Evolutionary conservation across 2,888 invertebrate species (phyloP), one percentile per base, ranked within the genome.

Genomic region (Tricholauxania praeusta): DNA sequence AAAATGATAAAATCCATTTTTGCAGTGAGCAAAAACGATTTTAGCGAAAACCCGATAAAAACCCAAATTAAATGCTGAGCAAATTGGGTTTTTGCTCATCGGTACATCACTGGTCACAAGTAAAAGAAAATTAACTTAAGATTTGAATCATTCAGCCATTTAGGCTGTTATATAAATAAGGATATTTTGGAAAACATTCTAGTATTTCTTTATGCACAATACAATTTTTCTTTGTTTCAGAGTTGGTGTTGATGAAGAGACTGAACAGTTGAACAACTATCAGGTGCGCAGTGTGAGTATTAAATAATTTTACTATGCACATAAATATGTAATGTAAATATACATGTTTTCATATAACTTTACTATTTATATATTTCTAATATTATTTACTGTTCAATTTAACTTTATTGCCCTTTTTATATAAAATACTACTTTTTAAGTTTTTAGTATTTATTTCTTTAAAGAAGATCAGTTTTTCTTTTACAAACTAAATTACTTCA

Each of bases 241-340:
- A 72, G 92, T 96, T 88, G 95, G 95, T 39, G 94, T 95, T 75
- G 97, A 95, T 82, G 97, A 97, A 81, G 96, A 97, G 89, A 93
- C 93, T 77, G 96, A 96, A 88, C 93, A 93, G 76, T 88, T 96
- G 77, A 94, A 95, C 53, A 87, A 86, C 74, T 93, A 94, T 84
- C 92, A 93, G 80, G 92, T 94, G 64, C 90, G 94, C 89, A 95
- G 93, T 90, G 96, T 96, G 90, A 94, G 95, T 94, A 88, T 83
- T 63, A 71, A 74, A 74, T 12, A 39, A 28, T 28, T 28, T 28
- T 28, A 28, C 28, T 28, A 28, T 28, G 4, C 28, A 4, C 28
- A 39, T 10, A 39, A 47, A 3, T n/a, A 53, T 17, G 12, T 14
- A 52, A 5, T 17, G 32, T 10, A n/a, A 79, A 70, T 55, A 71